Conservation (phyloP, 2,888 invertebrate species). For the Eupithecia exiguata region DNA sequence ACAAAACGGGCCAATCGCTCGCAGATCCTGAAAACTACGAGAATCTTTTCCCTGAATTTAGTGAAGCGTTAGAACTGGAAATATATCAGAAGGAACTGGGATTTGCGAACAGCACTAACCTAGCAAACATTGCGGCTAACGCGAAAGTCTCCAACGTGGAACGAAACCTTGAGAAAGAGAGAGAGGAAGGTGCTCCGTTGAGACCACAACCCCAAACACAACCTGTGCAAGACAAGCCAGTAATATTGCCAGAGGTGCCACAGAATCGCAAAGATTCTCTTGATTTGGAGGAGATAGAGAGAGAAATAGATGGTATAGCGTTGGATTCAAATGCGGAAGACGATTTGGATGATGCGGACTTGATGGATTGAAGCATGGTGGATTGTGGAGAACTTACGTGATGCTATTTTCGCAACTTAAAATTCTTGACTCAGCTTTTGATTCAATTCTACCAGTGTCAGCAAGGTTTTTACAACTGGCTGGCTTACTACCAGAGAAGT, state of each 20-base stretch:
- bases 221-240: constrained; percentile 13
- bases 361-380: constrained; percentile 33
- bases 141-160: constrained; percentile 33
- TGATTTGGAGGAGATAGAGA: constrained; percentile 32
- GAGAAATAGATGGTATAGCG: constrained; percentile 34
- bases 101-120: constrained; percentile 34
- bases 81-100: constrained; percentile 27
- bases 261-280: constrained; percentile 30
- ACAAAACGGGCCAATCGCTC: constrained; percentile 29
- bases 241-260: constrained; percentile 2
- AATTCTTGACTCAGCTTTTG: background rate
- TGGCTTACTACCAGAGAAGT: background rate
- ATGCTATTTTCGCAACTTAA: background rate
- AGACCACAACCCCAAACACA: background rate
- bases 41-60: constrained; percentile 33
- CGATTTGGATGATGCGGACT: constrained; percentile 33
- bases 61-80: constrained; percentile 26
- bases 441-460: background rate
- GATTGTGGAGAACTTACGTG: constrained; percentile 17
- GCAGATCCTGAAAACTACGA: constrained; percentile 39
- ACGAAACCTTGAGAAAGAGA: constrained; percentile 27
- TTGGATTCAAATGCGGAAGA: constrained; percentile 33
- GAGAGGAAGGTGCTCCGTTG: constrained; percentile 12
- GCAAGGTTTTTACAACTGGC: background rate
- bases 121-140: constrained; percentile 32